phyloP scores from a whole-genome alignment of 2,113 vertebrate genomes.

The Paradoxurus hermaphroditus region DNA sequence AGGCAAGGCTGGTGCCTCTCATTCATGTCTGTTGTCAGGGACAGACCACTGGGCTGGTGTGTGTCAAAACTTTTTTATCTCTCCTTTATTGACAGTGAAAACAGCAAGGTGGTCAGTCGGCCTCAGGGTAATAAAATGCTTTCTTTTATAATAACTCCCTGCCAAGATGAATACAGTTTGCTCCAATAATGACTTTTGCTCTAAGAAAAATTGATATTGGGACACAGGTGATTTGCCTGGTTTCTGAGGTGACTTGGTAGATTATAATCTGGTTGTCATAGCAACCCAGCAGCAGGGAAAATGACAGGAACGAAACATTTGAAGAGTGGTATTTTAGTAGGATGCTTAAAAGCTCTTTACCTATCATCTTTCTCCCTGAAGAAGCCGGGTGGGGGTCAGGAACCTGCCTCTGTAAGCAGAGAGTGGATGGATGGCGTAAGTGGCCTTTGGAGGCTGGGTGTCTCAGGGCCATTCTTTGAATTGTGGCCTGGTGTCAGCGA shows the following conservation, averaged over 20 bases:
- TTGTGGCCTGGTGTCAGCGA: conserved; percentile 77
- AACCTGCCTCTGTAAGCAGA: conserved; percentile 9
- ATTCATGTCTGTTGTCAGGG: conserved; percentile 44
- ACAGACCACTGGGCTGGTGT: not conserved
- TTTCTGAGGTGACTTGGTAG: conserved; percentile 81
- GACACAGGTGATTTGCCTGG: conserved; percentile 49
- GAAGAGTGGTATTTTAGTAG: conserved; percentile 74
- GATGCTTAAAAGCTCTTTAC: conserved; percentile 49
- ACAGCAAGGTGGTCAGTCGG: not conserved
- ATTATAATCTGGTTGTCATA: conserved; percentile 86
- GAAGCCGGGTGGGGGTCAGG: conserved; percentile 17
- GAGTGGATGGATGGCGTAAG: conserved; percentile 62
- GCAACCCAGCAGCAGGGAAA: conserved; percentile 85
- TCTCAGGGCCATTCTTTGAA: conserved; percentile 75
- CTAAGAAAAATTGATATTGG: conserved; percentile 39
- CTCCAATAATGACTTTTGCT: conserved; percentile 43
- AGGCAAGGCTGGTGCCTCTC: not conserved
- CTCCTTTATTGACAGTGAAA: conserved; percentile 35
- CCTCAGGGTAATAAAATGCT: not conserved
- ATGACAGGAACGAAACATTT: conserved; percentile 78
- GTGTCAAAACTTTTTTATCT: conserved; percentile 23
- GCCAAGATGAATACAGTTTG: not conserved
- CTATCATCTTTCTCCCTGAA: conserved; percentile 59
- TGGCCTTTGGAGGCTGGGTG: conserved; percentile 23
- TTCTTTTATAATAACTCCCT: not conserved